Percentiles rank a stretch among this genome's conserved stretches.
These are phyloP conservation scores for Trichosurus vulpecula DNA, from an alignment of 2,797 vertebrate genomes.

Conservation along the genomic window DNA sequence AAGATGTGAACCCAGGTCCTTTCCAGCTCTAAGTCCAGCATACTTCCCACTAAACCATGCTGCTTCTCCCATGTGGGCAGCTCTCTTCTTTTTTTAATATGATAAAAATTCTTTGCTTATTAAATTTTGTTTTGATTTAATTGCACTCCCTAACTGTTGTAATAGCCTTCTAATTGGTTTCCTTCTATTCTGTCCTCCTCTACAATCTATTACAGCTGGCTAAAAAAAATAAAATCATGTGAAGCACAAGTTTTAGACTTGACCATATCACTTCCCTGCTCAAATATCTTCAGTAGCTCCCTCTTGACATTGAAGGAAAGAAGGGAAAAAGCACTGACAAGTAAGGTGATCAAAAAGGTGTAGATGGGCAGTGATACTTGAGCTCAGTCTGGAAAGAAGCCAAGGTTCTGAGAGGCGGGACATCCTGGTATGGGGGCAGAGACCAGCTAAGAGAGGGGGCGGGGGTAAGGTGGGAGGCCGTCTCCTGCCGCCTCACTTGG, in stretches of 20 bases:
- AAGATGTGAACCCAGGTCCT: background rate
- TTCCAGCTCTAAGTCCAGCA: background rate
- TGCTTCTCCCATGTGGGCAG: background rate
- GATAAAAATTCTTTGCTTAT: background rate
- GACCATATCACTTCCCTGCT: background rate
- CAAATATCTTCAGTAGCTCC: background rate
- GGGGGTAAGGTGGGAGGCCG: too few relatives aligned
- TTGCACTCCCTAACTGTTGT: background rate
- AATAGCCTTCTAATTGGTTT: background rate
- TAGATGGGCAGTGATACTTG: background rate
- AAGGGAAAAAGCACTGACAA: background rate
- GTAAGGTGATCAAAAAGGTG: background rate
- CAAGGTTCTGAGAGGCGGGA: background rate
- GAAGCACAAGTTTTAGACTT: background rate
- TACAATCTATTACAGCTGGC: too few relatives aligned
- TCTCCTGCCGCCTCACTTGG: too few relatives aligned
- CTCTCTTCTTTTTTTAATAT: too few relatives aligned
- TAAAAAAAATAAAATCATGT: too few relatives aligned
- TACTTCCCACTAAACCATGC: background rate
- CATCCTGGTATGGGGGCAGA: background rate
- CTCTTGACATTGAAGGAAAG: background rate
- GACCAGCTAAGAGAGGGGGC: too few relatives aligned
- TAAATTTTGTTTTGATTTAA: background rate
- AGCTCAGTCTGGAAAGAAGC: too few relatives aligned
- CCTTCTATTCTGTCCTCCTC: background rate